Evolutionary conservation across 2,113 vertebrate genomes (phyloP).

Genomic region (Semnornis frantzii): DNA sequence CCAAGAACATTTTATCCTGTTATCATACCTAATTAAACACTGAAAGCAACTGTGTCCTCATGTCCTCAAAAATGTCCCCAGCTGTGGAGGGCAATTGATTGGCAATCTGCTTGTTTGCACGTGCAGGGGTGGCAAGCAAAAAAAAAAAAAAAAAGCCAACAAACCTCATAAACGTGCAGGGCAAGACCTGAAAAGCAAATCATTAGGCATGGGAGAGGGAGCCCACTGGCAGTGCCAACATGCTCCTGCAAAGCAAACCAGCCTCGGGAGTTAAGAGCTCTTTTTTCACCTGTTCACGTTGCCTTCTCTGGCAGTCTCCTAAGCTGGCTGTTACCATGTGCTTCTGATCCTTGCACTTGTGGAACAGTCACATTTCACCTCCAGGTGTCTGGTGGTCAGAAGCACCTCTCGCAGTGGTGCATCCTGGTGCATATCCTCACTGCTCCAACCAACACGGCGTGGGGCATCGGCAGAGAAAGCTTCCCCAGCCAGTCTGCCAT

Average conservation of each 20-base stretch:
- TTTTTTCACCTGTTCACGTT: background rate
- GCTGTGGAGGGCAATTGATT: background rate
- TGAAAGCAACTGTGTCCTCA: constrained; percentile 16
- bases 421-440: rapidly evolving
- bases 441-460: rapidly evolving
- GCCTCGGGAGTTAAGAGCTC: background rate
- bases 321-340: background rate
- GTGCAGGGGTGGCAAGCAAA: background rate
- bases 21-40: constrained; percentile 53
- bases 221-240: rapidly evolving
- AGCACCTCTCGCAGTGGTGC: background rate
- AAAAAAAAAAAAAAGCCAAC: background rate
- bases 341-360: background rate
- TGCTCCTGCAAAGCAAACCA: rapidly evolving
- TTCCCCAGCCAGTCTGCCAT: background rate
- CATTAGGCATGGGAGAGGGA: background rate
- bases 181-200: background rate
- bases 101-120: background rate
- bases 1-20: constrained; percentile 27
- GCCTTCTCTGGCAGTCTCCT: background rate
- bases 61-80: constrained; percentile 1
- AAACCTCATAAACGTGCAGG: background rate
- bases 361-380: background rate
- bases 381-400: background rate
- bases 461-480: background rate